Evolutionary conservation across 2,797 vertebrate genomes (phyloP).

Genomic region (Halcyon badia): DNA sequence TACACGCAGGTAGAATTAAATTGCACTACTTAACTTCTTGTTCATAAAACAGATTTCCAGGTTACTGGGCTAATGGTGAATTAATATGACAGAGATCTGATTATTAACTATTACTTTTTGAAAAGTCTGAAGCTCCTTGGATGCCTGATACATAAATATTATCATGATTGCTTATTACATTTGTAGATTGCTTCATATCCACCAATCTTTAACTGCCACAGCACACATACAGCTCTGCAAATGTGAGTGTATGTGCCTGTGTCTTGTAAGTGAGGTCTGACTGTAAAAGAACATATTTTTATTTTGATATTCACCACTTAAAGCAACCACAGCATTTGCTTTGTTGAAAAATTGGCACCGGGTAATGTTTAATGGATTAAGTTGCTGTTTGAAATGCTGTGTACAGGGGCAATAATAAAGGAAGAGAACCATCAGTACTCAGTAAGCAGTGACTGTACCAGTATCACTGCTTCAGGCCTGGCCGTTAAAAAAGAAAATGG

Average conservation of each 20-base stretch:
- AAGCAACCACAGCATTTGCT: background rate
- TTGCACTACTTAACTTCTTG: background rate
- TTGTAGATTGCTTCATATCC: background rate
- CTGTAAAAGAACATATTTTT: background rate
- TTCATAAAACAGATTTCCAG: background rate
- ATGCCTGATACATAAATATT: background rate
- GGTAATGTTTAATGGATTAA: background rate
- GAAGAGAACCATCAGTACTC: background rate
- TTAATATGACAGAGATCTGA: background rate
- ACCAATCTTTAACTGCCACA: background rate
- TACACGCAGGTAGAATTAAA: conserved; percentile 91
- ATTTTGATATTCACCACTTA: background rate
- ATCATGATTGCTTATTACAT: background rate
- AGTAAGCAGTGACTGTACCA: background rate
- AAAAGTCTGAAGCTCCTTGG: background rate
- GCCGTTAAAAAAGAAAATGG: background rate
- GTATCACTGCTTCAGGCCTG: background rate
- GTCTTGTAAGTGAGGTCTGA: background rate
- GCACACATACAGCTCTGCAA: accelerated
- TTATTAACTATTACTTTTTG: background rate
- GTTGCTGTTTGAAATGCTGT: background rate
- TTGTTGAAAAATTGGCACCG: background rate
- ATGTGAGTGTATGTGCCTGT: background rate
- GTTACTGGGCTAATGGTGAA: background rate
- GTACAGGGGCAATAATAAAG: background rate